Evolutionary conservation across 2,888 invertebrate genomes (phyloP), one percentile per base, ranked within the genome.

Genomic region (Diplolepis rosae): DNA sequence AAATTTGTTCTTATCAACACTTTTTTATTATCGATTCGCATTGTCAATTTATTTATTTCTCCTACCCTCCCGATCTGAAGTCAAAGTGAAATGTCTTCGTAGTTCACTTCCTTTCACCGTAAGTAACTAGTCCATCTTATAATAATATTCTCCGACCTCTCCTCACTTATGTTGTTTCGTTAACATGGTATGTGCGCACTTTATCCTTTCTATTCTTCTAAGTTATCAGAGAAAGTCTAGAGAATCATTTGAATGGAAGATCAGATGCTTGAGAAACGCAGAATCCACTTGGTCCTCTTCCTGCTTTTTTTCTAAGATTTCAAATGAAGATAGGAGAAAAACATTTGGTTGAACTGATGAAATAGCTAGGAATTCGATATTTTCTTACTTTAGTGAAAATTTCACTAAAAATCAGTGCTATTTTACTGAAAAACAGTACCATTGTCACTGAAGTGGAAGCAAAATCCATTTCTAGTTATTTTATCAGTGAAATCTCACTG

Each of bases 11-110:
- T 67, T 54, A 67, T 67, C 67, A 51, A 52, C 52, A 52, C 50
- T 39, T 52, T 67, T 52, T n/a, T 66, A 50, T 51, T 35, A 39
- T 42, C n/a, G 27, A 39, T 39, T 51, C 52, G 67, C 67, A 67
- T 67, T 52, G 52, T 35, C 52, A 51, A 67, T 67, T 67, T 67
- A 67, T 67, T 67, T 42, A n/a, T 39, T 52, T 35, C 52, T 52
- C 22, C 13, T 52, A 27, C 56, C 35, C 35, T 56, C 56, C 56
- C 32, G 6, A 32, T 56, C 56, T 35, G 22, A 18, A 54, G 30
- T 22, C 22, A 35, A 56, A 35, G 56, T 56, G 56, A 56, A 56
- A 32, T 56, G 32, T 18, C 1, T 32, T 32, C 18, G 15, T 56
- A 30, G 32, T 32, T 56, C 56, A 32, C 32, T 35, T 56, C 35